phyloP scores from a whole-genome alignment of 1,140 invertebrate species.

The Ooceraea biroi region DNA sequence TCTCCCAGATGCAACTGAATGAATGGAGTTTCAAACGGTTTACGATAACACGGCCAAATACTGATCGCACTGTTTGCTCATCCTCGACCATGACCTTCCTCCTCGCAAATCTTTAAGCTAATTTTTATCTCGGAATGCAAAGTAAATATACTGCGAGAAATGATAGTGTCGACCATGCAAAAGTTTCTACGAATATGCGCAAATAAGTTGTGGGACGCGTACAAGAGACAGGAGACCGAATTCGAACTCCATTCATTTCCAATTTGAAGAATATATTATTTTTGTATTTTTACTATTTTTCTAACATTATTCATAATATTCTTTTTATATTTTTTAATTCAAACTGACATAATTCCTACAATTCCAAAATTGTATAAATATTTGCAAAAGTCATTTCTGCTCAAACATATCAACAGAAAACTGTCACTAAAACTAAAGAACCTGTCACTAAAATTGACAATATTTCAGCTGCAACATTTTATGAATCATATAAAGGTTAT shows the following conservation, averaged over 20 bases:
- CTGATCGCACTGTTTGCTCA: constrained; percentile 4
- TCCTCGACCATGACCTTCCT: constrained; percentile 12
- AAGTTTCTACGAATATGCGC: background rate
- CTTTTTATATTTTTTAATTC: background rate
- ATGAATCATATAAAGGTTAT: no score
- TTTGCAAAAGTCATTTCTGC: no score
- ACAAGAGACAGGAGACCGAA: background rate
- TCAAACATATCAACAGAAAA: no score
- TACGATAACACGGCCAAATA: constrained; percentile 31
- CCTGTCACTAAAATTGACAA: no score
- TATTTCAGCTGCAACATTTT: no score
- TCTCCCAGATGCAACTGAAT: background rate
- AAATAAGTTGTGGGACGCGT: background rate
- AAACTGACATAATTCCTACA: background rate
- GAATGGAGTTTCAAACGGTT: constrained; percentile 6
- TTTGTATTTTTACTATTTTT: background rate
- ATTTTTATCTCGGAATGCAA: constrained; percentile 14
- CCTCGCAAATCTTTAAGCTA: background rate
- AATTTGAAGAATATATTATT: no score
- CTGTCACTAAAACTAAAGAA: no score
- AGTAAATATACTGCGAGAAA: background rate
- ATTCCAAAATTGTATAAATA: no score
- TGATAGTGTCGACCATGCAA: background rate
- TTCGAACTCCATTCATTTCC: background rate
- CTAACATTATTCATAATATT: background rate